Conservation (phyloP, 2,888 invertebrate species). For the Cerastoderma edule region DNA sequence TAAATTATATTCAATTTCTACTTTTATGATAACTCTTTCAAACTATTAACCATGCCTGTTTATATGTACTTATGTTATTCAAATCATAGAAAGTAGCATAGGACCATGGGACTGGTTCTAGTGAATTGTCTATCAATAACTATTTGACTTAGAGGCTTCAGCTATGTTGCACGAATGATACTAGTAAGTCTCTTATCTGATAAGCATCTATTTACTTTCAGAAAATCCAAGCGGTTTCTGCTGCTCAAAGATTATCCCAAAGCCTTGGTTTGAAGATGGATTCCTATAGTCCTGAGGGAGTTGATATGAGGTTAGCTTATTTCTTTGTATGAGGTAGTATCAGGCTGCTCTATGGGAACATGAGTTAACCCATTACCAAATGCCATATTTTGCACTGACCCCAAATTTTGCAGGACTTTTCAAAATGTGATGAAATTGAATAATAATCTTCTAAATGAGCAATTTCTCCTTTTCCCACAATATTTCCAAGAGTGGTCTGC, state of each 20-base stretch:
- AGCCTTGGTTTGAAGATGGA: conserved; percentile 66
- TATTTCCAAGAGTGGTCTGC: background rate
- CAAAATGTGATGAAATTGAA: background rate
- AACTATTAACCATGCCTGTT: too few species aligned
- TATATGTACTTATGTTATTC: too few species aligned
- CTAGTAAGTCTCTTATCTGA: background rate
- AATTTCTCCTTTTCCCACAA: background rate
- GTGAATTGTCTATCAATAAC: background rate
- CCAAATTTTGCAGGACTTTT: background rate
- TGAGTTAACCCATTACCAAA: background rate
- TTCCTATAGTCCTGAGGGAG: conserved; percentile 63
- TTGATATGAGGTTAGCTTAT: conserved; percentile 59
- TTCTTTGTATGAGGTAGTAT: too few species aligned
- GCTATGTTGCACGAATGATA: background rate
- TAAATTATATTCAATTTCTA: too few species aligned
- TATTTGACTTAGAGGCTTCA: background rate
- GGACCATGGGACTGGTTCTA: background rate
- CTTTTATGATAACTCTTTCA: too few species aligned
- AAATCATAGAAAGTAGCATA: background rate
- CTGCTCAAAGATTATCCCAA: conserved; percentile 66
- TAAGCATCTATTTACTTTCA: conserved; percentile 21
- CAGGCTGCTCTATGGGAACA: too few species aligned
- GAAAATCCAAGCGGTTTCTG: conserved; percentile 61
- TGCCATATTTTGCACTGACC: background rate
- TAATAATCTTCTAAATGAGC: background rate